Percentiles rank a stretch among this genome's conserved stretches.
phyloP scores from a whole-genome alignment of 1,140 invertebrate species.

The Pseudomyrmex pallidus region DNA sequence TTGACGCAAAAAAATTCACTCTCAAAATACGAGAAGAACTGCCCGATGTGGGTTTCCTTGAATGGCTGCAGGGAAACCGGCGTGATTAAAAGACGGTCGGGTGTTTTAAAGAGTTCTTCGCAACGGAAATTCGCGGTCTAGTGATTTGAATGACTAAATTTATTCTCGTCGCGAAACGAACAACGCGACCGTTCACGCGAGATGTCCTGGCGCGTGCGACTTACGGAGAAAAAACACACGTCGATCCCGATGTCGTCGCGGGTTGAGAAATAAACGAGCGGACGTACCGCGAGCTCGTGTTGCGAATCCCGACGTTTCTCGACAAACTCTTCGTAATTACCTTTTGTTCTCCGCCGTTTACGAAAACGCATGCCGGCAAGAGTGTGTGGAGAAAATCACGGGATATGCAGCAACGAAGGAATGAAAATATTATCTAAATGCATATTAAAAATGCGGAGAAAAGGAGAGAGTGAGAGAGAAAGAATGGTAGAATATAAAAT shows the following conservation, averaged over 20 bases:
- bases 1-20: background rate
- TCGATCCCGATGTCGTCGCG: slow-evolving; percentile 10
- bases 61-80: slow-evolving; percentile 85
- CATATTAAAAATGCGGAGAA: background rate
- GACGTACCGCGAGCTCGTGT: slow-evolving; percentile 7
- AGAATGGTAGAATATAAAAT: background rate
- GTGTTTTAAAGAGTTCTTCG: slow-evolving; percentile 78
- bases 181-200: background rate
- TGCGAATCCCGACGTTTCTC: slow-evolving; percentile 27
- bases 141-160: slow-evolving; percentile 58
- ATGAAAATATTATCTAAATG: slow-evolving; percentile 30
- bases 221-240: slow-evolving; percentile 13
- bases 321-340: slow-evolving; percentile 41
- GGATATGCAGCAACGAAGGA: slow-evolving; percentile 37
- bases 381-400: slow-evolving; percentile 19
- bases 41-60: slow-evolving; percentile 82
- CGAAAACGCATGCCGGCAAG: slow-evolving; percentile 13
- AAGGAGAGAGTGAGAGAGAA: background rate
- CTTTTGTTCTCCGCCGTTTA: slow-evolving; percentile 2
- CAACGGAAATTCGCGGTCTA: slow-evolving; percentile 55
- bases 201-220: slow-evolving; percentile 10
- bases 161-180: slow-evolving; percentile 1
- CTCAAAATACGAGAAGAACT: slow-evolving; percentile 67
- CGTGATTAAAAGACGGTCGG: slow-evolving; percentile 70
- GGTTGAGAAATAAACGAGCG: background rate